Evolutionary conservation across 2,888 invertebrate species (phyloP), one percentile per base, ranked within the genome.

Genomic region (Anoplius nigerrimus): DNA sequence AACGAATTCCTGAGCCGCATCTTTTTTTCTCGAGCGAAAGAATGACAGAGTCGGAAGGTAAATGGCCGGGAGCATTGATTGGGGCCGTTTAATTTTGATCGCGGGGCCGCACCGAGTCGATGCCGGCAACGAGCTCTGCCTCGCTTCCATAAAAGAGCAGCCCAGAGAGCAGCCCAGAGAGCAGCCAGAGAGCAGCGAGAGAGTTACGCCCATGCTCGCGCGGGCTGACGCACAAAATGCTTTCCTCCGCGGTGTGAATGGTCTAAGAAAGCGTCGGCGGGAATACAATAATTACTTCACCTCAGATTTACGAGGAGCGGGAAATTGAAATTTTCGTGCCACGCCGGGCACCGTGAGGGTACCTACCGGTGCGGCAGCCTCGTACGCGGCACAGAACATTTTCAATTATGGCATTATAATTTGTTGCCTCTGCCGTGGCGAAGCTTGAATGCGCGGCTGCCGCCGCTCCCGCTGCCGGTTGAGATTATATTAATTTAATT

Each of bases 231-330:
- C 83, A 78, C 83, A 76, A 72, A 80, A 82, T 80, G 80, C 81
- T 82, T 82, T 82, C 75, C 80, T 60, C 66, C 54, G n/a, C 63
- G 52, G 63, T 57, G 60, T 51, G 68, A 87, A 85, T 86, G 81
- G 81, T 83, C 80, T 81, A 83, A 84, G 84, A 86, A 86, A 82
- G 80, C 83, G 80, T 76, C 81, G 79, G 78, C 75, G 85, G n/a
- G 84, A 86, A 87, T 86, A 87, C 87, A 86, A 87, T 87, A 87
- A 87, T 87, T 87, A 87, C 86, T 87, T 84, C 82, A 82, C 81
- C 83, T 84, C 83, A 85, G 87, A 87, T 87, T 87, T 87, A 87
- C 86, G 87, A 86, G 86, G 78, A 80, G 79, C 79, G 82, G 83
- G 81, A 86, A 87, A 87, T 87, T 87, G 86, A 86, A 87, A 87